Evolutionary conservation across 2,797 vertebrate genomes (phyloP), one percentile per base, ranked within the genome.

Genomic region (Cryptoprocta ferox): DNA sequence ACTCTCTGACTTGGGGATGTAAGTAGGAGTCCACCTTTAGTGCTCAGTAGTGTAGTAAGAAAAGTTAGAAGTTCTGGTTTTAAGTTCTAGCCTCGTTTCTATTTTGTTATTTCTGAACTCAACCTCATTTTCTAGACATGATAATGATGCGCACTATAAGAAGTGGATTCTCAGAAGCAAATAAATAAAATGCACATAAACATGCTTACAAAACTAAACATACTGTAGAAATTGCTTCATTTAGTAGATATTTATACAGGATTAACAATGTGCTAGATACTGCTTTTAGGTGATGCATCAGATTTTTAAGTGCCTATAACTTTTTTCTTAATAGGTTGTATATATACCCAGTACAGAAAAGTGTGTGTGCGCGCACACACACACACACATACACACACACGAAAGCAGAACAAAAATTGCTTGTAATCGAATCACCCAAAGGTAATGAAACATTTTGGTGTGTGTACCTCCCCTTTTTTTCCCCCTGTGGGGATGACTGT

Each of bases 1-100:
- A 13, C 18, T 94, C 32, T 93, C n/a, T 96, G 83, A 95, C 35
- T 89, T 92, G 66, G 91, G 81, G 79, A 53, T 88, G 61, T 71
- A 39, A 63, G n/a, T 68, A 65, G 61, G 32, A 80, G 10, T 80
- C 73, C 2, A 32, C 42, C 70, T 95, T 83, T 53, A 68, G 24
- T 82, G 24, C n/a, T 91, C 53, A 71, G 15, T 82, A 48, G 21
- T 79, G 15, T 68, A 93, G 50, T 85, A 78, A 82, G 90, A 95
- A 93, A 79, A 84, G 32, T 70, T 70, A 71, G 50, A 82, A 81
- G 35, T 81, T 96, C 73, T 92, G 15, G 26, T 83, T 87, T 76
- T 85, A 80, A 83, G 21, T 78, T 94, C 14, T 32, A 96, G 19
- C 30, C 37, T 76, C 30, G 61, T 91, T 26, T 56, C 48, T 65